Base-by-base conservation (phyloP, 2,888 invertebrate species). In the Xanthorhoe designata region DNA sequence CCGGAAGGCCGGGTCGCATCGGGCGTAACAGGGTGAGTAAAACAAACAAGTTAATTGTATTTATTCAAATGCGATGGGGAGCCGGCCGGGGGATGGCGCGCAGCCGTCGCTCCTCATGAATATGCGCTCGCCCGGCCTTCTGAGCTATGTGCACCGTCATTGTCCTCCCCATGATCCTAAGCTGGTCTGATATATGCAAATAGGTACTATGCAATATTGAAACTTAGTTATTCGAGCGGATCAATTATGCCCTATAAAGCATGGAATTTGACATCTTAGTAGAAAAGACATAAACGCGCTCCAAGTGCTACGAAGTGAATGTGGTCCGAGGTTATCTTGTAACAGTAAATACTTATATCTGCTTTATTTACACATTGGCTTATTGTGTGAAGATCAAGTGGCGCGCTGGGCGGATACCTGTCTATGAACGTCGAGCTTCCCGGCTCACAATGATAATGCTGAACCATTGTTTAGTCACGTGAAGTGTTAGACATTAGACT, bases 11-110 rank as follows among this genome's bases (percentile, higher is more conserved):
- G 81, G 67, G 82, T 81, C 81, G 80, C 78, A 76, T 68, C 72
- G 87, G 86, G 86, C 84, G 86, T 84, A 79, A 79, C 82, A 76
- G 83, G 86, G 81, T 83, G 84, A 84, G 86, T 86, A 91, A 92
- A 92, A 91, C 92, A 93, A 92, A 93, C 91, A 92, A 93, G 91
- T 90, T 92, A 93, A 93, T 93, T 92, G 92, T 93, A 91, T 92
- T 92, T 93, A 92, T 93, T 93, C 89, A 92, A 92, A 93, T 92
- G 88, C 78, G 86, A 78, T 76, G 78, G 82, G 82, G 83, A 80
- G 75, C 76, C 76, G 54, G 64, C 72, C 78, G 71, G 75, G 64
- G 80, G 80, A 82, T 75, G 79, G 78, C 69, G 81, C 80, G 82
- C 91, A 88, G 90, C 89, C 89, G 90, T 82, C 84, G 84, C 81